Conservation (phyloP, 2,113 vertebrate genomes). For the Podiceps cristatus region DNA sequence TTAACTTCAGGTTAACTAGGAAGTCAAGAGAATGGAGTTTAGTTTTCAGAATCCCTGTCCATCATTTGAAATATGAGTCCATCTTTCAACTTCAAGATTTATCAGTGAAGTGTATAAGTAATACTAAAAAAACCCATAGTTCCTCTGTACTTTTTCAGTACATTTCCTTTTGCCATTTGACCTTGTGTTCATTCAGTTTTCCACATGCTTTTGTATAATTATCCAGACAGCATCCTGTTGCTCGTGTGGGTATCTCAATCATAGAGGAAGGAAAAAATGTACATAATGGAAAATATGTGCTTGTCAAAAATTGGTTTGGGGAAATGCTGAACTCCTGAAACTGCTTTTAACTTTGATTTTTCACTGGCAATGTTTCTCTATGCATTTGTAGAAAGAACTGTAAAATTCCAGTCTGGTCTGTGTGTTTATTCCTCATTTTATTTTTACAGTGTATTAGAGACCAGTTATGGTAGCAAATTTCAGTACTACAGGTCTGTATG, state of each 20-base stretch:
- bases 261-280: neutral
- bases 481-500: neutral
- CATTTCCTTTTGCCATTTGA: neutral
- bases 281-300: neutral
- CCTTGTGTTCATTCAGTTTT: neutral
- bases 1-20: neutral
- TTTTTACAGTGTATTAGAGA: neutral
- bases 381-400: neutral
- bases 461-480: neutral
- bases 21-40: neutral
- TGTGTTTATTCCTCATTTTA: neutral
- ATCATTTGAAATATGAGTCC: neutral
- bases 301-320: neutral
- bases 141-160: neutral
- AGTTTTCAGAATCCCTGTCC: conserved; percentile 1
- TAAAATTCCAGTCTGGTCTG: neutral
- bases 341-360: neutral
- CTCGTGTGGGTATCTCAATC: neutral
- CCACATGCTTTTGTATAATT: neutral
- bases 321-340: neutral
- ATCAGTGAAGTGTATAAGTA: neutral
- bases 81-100: neutral
- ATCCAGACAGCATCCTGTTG: neutral
- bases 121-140: neutral
- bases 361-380: neutral